phyloP scores from a whole-genome alignment of 2,888 invertebrate genomes.

The Hyposoter dolosus region DNA sequence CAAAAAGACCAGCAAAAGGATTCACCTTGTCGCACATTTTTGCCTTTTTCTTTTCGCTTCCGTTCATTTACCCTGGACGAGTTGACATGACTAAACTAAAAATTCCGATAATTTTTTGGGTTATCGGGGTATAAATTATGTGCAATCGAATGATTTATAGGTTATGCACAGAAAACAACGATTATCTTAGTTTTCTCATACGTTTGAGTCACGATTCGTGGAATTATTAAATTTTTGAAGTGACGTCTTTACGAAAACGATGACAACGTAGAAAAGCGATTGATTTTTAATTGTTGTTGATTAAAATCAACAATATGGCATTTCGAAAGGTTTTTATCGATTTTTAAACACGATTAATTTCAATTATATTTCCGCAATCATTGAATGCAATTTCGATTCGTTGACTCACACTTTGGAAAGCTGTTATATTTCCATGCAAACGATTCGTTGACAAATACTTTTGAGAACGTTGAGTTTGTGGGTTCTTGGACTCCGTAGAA shows the following conservation, averaged over 20 bases:
- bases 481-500: no score
- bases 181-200: background rate
- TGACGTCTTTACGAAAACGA: background rate
- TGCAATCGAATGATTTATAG: background rate
- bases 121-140: background rate
- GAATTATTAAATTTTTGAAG: background rate
- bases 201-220: background rate
- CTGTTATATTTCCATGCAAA: background rate
- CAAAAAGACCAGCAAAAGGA: constrained; percentile 84
- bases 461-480: background rate
- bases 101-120: background rate
- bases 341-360: background rate
- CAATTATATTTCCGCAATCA: background rate
- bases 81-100: constrained; percentile 2
- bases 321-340: background rate
- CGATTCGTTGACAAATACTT: background rate
- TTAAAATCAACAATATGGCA: constrained; percentile 11
- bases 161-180: background rate
- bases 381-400: background rate
- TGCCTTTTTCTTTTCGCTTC: background rate
- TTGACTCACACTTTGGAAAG: background rate
- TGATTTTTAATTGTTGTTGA: background rate
- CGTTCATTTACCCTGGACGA: background rate
- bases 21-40: constrained; percentile 82
- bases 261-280: background rate